Evolutionary conservation across 2,113 vertebrate genomes (phyloP), one percentile per base, ranked within the genome.

Genomic region (Perca schrenkii): DNA sequence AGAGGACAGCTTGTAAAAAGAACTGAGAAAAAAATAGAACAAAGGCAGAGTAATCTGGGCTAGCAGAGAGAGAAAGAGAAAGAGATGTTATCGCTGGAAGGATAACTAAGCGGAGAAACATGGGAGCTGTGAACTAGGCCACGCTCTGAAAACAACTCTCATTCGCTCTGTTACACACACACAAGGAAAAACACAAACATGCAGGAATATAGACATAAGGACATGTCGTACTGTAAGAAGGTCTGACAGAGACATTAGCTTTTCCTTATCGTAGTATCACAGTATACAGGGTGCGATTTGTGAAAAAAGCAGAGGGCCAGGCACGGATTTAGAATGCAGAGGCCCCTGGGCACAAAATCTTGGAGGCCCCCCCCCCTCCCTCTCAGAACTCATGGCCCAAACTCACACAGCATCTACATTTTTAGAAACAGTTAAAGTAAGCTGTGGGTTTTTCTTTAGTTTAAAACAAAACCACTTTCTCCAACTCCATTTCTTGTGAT

Each of bases 111-210:
- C 0, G 1, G 56, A 72, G 77, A 43, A 68, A 70, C 46, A 58
- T 8, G 6, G 47, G 31, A 53, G 71, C 71, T 74, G 76, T 74
- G 77, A 84, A 79, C 54, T 63, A 52, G 82, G 76, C 31, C 77
- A 71, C 28, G 31, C 8, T 63, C 72, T 65, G 64, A 72, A 72
- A 54, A 76, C 47, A 34, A 34, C 58, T 12, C 72, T 71, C 58
- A 73, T 60, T 15, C 56, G 1, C 72, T 17, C 69, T 40, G 28
- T 21, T 60, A 79, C 40, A 73, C 49, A 47, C 50, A 50, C 58
- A 71, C 21, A 10, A 4, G 53, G 53, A 54, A n/a, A n/a, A 21
- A 60, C 6, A 31, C 57, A 61, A 6, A 31, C 54, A 57, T 16
- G 8, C 67, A 58, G 36, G 21, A 31, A 78, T 14, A 58, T 40